A percentile compares a stretch with the other conserved stretches of the same genome.
phyloP scores from a whole-genome alignment of 2,888 invertebrate species.

The Orthosia gracilis region DNA sequence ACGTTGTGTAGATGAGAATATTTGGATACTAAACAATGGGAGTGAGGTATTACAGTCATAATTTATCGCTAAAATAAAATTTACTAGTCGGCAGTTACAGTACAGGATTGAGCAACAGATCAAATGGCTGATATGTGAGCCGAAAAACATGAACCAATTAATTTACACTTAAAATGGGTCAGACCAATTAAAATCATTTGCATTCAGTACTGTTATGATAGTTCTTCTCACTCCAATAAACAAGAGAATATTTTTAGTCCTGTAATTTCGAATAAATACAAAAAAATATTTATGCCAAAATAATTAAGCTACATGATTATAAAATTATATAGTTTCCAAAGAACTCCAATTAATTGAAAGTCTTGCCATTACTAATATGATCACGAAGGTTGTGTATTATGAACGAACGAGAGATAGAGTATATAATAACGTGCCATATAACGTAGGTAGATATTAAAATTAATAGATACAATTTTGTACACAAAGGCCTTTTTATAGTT shows the following conservation, averaged over 20 bases:
- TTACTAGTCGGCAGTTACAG: background rate
- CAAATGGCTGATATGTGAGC: background rate
- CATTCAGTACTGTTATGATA: background rate
- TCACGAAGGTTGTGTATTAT: slow-evolving; percentile 69
- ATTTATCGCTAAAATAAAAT: background rate
- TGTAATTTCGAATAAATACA: background rate
- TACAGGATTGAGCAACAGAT: background rate
- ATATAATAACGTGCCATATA: slow-evolving; percentile 56
- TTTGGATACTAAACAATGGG: background rate
- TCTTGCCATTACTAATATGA: slow-evolving; percentile 52
- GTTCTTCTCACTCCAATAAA: background rate
- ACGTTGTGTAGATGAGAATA: background rate
- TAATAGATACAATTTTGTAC: slow-evolving; percentile 36
- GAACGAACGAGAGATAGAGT: slow-evolving; percentile 59
- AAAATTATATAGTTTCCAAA: background rate
- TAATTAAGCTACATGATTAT: background rate
- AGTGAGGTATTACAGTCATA: background rate
- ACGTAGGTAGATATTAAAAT: slow-evolving; percentile 46
- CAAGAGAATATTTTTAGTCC: background rate
- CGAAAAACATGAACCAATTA: background rate
- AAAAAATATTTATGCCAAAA: background rate
- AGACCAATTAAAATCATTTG: background rate
- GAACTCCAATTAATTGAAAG: slow-evolving; percentile 8
- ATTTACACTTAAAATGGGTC: background rate
- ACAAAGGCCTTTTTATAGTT: background rate